Percentiles rank a stretch among this genome's conserved stretches.
Conservation (phyloP, 1,140 invertebrate species). For the Penaeus chinensis region DNA sequence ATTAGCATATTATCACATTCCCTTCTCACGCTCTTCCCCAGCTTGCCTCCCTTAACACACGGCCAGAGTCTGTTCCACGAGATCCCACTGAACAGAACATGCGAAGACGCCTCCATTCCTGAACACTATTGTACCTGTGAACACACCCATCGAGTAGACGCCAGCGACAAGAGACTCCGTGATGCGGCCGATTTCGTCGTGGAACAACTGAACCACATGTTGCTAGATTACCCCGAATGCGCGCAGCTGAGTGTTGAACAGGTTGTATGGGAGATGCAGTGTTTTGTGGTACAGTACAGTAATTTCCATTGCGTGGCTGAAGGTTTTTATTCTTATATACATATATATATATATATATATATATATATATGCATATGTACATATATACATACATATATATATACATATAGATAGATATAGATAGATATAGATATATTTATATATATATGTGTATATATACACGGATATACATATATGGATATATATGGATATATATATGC, state of each 20-base stretch:
- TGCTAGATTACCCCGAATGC: neutral
- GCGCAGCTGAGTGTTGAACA: neutral
- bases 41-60: conserved; percentile 69
- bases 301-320: too few species aligned
- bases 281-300: too few species aligned
- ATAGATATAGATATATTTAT: too few species aligned
- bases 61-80: conserved; percentile 33
- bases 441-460: too few species aligned
- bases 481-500: too few species aligned
- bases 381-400: too few species aligned
- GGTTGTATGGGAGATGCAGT: neutral
- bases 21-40: conserved; percentile 72
- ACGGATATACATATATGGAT: too few species aligned
- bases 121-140: conserved; percentile 23
- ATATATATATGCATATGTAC: too few species aligned
- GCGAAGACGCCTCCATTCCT: neutral
- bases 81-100: conserved; percentile 3
- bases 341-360: too few species aligned
- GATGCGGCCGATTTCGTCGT: neutral
- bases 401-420: too few species aligned
- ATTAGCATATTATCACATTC: too few species aligned
- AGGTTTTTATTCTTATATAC: too few species aligned
- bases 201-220: neutral
- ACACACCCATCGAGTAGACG: neutral
- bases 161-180: neutral